Conservation (phyloP, 2,888 invertebrate genomes). For the Adelognathus sp. region DNA sequence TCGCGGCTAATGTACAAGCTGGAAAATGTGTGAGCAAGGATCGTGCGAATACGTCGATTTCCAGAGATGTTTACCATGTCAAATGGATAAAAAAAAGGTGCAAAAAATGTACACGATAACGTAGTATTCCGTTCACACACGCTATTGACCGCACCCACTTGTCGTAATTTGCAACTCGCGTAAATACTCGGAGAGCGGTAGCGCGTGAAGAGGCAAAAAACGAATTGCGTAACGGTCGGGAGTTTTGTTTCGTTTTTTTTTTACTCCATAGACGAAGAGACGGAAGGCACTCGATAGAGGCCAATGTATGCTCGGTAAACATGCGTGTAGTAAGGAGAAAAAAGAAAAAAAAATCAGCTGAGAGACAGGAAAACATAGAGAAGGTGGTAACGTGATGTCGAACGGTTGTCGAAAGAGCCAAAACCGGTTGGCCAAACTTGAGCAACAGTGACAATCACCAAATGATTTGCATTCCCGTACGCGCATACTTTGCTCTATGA, state of each 20-base stretch:
- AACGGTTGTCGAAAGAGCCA: neutral
- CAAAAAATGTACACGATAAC: neutral
- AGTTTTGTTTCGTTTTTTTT: conserved; percentile 6
- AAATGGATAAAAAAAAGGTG: neutral
- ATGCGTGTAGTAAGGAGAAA: neutral
- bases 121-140: neutral
- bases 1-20: neutral
- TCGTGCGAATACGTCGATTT: too few species aligned
- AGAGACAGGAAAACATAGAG: neutral
- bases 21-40: neutral
- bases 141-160: conserved; percentile 49
- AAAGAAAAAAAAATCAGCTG: neutral
- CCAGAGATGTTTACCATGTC: neutral
- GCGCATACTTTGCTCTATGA: too few species aligned
- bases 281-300: neutral
- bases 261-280: neutral
- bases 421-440: conserved; percentile 7
- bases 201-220: neutral
- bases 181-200: conserved; percentile 27
- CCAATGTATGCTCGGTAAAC: neutral
- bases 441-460: neutral
- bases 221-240: conserved; percentile 33
- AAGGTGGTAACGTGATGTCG: neutral
- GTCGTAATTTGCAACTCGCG: conserved; percentile 41
- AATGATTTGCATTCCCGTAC: neutral